Base-by-base conservation (phyloP, 2,113 vertebrate species). In the Eleginops maclovinus region DNA sequence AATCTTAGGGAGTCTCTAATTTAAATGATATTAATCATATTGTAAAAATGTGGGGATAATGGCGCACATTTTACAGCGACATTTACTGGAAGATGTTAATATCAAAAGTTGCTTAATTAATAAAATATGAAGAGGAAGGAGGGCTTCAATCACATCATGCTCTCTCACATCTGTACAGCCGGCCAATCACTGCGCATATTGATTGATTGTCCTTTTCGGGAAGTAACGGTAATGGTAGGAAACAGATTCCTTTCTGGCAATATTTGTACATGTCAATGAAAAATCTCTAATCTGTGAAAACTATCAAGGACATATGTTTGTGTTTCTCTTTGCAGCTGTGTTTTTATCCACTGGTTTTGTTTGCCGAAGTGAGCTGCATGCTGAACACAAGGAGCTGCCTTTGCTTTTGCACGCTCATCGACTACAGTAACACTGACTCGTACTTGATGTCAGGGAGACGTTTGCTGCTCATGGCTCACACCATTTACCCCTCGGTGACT, bases 401-500 rank as follows among this genome's bases (percentile, higher is more conserved):
- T 9, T 31, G 24, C 10, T 14, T 4, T 46, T 22, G 28, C 22
- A 49, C 8, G 17, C 5, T 0, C 1, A 12, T 21, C 9, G 6
- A 28, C 41, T 59, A 44, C 13, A 62, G 31, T 71, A 74, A 16
- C 40, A 36, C 28, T 46, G 46, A 2, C 28, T 72, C 46, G 21
- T 28, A 47, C 40, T 36, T 64, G 50, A 46, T 82, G 22, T 66
- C 44, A 54, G 46, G 22, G 50, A 63, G 51, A 55, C 54, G 17
- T 75, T 70, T 77, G 47, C 61, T 22, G 15, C n/a, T 41, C 22
- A 66, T 47, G 67, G 17, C 41, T 58, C 44, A 70, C 61, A 72
- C 53, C 64, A 70, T 69, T 61, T 83, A 83, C 31, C 73, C 69
- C 21, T 79, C 15, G 40, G 43, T 84, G 87, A 82, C 89, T 83